phyloP scores from a whole-genome alignment of 2,888 invertebrate species.

The Spisula solida region DNA sequence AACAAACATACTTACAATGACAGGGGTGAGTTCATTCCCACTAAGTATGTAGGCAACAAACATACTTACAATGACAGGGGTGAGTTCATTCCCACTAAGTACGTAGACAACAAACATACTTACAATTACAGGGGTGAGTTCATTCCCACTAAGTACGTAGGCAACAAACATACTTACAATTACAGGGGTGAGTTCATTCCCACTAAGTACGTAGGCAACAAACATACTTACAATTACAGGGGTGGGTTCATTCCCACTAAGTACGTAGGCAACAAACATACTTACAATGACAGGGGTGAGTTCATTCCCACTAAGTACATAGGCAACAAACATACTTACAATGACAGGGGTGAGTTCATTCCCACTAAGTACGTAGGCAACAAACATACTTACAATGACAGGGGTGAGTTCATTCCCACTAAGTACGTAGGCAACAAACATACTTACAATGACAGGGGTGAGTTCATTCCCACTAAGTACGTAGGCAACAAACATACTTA shows the following conservation, averaged over 20 bases:
- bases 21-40: too few species aligned
- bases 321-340: constrained; percentile 90
- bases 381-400: constrained; percentile 90
- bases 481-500: constrained; percentile 89
- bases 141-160: constrained; percentile 89
- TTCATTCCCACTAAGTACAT: constrained; percentile 89
- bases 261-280: constrained; percentile 89
- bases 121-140: constrained; percentile 90
- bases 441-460: constrained; percentile 90
- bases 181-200: constrained; percentile 90
- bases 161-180: constrained; percentile 89
- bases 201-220: constrained; percentile 89
- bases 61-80: constrained; percentile 89
- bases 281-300: constrained; percentile 90
- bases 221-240: constrained; percentile 90
- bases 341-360: constrained; percentile 90
- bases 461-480: constrained; percentile 89
- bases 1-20: too few species aligned
- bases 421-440: constrained; percentile 89
- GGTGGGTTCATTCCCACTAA: constrained; percentile 89
- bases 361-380: constrained; percentile 89
- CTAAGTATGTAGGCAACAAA: too few species aligned
- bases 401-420: constrained; percentile 90
- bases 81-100: constrained; percentile 89
- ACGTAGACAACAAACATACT: constrained; percentile 89